A percentile compares a stretch with the other conserved stretches of the same genome.
phyloP scores from a whole-genome alignment of 2,888 invertebrate genomes.

The Mamestra brassicae region DNA sequence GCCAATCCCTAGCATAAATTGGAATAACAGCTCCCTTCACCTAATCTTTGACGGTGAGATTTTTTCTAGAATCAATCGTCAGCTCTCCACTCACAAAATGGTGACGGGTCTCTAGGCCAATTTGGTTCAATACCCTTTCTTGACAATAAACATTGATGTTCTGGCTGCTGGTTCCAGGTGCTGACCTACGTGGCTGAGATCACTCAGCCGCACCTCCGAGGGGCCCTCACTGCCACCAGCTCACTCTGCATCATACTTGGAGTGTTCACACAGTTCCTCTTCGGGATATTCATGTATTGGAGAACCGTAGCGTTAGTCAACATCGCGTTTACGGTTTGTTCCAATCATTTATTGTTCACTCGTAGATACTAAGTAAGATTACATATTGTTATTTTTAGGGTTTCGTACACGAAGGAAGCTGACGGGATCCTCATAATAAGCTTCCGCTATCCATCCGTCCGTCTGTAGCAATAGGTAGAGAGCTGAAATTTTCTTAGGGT shows the following conservation, averaged over 20 bases:
- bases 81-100: too few relatives aligned
- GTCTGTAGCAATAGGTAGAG: too few relatives aligned
- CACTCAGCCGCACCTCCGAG: slow-evolving; percentile 95
- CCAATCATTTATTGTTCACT: background rate
- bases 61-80: too few relatives aligned
- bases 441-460: too few relatives aligned
- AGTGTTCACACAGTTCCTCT: slow-evolving; percentile 94
- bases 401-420: too few relatives aligned
- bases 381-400: too few relatives aligned
- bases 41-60: too few relatives aligned
- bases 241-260: slow-evolving; percentile 94
- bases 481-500: too few relatives aligned
- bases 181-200: slow-evolving; percentile 96
- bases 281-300: slow-evolving; percentile 94
- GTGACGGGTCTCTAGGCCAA: too few relatives aligned
- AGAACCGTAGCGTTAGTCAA: slow-evolving; percentile 93
- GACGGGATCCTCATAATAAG: too few relatives aligned
- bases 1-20: too few relatives aligned
- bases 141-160: background rate
- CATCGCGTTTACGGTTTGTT: slow-evolving; percentile 91
- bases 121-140: background rate
- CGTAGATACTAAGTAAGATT: background rate
- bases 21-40: too few relatives aligned
- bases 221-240: slow-evolving; percentile 94
- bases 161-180: slow-evolving; percentile 86